Evolutionary conservation across 2,113 vertebrate species (phyloP), one percentile per base, ranked within the genome.

Genomic region (Monopterus albus): DNA sequence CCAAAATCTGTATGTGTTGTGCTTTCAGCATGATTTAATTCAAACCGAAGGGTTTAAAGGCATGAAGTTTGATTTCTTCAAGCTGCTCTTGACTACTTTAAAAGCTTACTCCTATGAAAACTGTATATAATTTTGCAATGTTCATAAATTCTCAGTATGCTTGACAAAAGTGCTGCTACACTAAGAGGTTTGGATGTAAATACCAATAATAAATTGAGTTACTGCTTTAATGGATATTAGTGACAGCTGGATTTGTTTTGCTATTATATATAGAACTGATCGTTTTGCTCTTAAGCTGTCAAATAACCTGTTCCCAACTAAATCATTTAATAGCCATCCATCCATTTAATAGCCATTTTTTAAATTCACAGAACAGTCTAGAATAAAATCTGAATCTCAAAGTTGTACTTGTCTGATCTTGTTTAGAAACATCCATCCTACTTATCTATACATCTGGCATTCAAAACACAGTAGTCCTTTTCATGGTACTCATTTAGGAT

Each of bases 21-120:
- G 88, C 89, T 92, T 93, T 81, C 88, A 63, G 90, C 87, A 88
- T 94, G 90, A 92, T 87, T 94, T 91, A 92, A 89, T 87, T 88
- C 18, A 86, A 89, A 83, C 86, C 36, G 53, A 83, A 85, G 62
- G 79, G 83, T 89, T 91, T 87, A 86, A 78, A 6, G 72, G 57
- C 75, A 73, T 85, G 81, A 83, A 83, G 88, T 86, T 81, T 82
- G 64, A 86, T 87, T 86, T 78, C 66, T 70, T 10, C 82, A 85
- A 82, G 85, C 52, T 52, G 72, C 55, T 25, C 29, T 21, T 56
- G 76, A 69, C 61, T 72, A 25, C 59, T 83, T 86, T 67, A 85
- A 78, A 69, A 79, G 42, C 74, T 26, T 47, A 52, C 67, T 85
- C 65, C 29, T 76, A 23, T 68, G 43, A 69, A 8, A 47, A 23